A percentile compares a stretch with the other conserved stretches of the same genome.
Conservation (phyloP, 1,140 invertebrate species). For the Sarcophaga bullata region DNA sequence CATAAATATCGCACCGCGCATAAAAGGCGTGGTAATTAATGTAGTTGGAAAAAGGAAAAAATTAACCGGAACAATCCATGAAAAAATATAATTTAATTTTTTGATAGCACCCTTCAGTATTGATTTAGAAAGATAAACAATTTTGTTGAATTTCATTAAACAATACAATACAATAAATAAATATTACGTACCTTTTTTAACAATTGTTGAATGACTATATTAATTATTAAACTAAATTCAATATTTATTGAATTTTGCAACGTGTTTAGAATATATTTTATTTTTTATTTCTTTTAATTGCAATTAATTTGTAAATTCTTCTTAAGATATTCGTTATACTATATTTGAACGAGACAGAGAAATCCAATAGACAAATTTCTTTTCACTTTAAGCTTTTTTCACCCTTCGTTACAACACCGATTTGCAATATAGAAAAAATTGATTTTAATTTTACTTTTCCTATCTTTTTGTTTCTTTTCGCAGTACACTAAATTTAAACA, state of each 20-base stretch:
- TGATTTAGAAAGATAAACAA: not conserved
- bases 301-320: no score
- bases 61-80: slow-evolving; percentile 27
- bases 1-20: not conserved
- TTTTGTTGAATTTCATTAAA: not conserved
- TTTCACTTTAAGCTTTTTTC: not conserved
- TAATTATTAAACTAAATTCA: not conserved
- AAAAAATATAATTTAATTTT: not conserved
- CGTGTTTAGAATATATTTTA: slow-evolving; percentile 7
- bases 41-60: not conserved
- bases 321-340: no score
- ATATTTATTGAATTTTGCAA: slow-evolving; percentile 7
- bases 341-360: not conserved
- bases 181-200: not conserved
- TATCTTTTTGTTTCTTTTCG: not conserved
- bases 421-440: not conserved
- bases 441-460: slow-evolving; percentile 1
- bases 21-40: slow-evolving; percentile 32
- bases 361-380: slow-evolving; percentile 15
- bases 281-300: not conserved
- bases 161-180: not conserved
- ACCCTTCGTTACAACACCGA: slow-evolving; percentile 14
- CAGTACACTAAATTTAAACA: not conserved
- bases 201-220: not conserved
- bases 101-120: no score